These are phyloP conservation scores for Vulpes ferrilata DNA, from an alignment of 2,113 vertebrate genomes.

Conservation along the genomic window DNA sequence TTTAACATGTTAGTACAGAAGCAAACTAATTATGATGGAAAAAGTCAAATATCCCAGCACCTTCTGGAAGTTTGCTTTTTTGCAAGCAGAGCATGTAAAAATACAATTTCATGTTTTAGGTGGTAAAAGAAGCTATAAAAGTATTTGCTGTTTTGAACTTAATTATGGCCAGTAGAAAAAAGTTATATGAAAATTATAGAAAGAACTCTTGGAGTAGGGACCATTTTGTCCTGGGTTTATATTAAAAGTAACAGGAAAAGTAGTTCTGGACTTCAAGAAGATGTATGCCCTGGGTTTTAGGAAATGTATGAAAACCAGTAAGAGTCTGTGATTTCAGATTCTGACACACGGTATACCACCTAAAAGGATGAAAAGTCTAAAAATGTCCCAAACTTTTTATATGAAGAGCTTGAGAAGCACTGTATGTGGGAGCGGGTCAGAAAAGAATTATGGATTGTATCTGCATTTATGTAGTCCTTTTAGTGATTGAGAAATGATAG, in stretches of 20 bases:
- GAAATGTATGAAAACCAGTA: background rate
- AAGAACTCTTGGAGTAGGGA: background rate
- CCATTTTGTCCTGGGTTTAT: background rate
- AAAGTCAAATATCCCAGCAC: background rate
- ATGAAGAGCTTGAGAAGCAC: background rate
- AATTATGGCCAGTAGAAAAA: background rate
- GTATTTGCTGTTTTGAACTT: conserved; percentile 4
- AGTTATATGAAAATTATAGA: background rate
- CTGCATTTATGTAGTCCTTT: background rate
- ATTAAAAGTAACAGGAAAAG: conserved; percentile 6
- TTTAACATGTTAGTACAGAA: background rate
- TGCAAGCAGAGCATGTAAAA: background rate
- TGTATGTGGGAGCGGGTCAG: background rate
- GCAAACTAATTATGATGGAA: background rate
- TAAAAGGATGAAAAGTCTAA: conserved; percentile 25
- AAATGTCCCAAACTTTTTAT: background rate
- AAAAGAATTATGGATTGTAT: background rate
- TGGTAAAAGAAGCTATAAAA: conserved; percentile 12
- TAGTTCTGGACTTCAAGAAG: background rate
- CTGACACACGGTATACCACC: background rate
- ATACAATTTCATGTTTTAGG: conserved; percentile 22
- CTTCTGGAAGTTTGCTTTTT: conserved; percentile 34
- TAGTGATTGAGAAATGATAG: background rate
- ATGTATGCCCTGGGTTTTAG: background rate
- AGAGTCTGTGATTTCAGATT: background rate